These are phyloP conservation scores for Rhopalosiphum nymphaeae DNA, from an alignment of 2,888 invertebrate genomes.

Conservation along the genomic window DNA sequence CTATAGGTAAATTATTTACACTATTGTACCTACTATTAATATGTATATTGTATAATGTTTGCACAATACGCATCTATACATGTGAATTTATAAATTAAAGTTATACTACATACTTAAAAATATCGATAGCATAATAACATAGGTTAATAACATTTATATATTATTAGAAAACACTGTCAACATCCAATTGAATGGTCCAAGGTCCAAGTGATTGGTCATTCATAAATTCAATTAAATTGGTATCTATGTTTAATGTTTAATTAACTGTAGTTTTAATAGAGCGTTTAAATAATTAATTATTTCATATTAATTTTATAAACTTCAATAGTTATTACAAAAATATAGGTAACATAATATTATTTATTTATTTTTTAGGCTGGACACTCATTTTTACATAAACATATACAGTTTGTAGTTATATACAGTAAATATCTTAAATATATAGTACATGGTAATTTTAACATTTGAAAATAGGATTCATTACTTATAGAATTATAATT, in stretches of 20 bases:
- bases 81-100: too few relatives aligned
- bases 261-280: not conserved
- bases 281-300: not conserved
- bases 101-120: not conserved
- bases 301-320: not conserved
- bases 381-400: too few relatives aligned
- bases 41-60: not conserved
- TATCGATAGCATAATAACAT: not conserved
- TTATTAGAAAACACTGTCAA: not conserved
- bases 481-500: too few relatives aligned
- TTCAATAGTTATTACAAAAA: not conserved
- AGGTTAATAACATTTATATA: not conserved
- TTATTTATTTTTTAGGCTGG: too few relatives aligned
- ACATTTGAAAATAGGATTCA: too few relatives aligned
- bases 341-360: not conserved
- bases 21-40: not conserved
- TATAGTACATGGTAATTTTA: too few relatives aligned
- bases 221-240: not conserved
- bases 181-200: not conserved
- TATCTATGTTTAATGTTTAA: not conserved
- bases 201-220: not conserved
- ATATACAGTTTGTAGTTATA: too few relatives aligned
- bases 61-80: not conserved
- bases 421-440: too few relatives aligned
- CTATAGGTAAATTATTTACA: not conserved